These are phyloP conservation scores for Xenentodon cancila DNA, from an alignment of 2,797 vertebrate genomes.

Conservation along the genomic window DNA sequence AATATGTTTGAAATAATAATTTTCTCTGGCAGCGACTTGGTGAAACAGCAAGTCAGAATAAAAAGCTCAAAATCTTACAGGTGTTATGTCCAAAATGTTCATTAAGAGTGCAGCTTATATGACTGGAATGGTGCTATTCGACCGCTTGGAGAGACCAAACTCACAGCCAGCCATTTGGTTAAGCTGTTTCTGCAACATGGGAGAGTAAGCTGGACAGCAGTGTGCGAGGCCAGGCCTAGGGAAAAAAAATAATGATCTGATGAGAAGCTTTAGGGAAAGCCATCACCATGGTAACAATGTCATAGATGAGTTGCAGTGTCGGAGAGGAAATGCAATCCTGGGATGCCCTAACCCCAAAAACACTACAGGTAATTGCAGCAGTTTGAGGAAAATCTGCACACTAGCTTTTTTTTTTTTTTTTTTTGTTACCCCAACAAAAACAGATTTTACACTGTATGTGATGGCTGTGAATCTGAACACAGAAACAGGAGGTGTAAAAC, in stretches of 20 bases:
- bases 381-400: neutral
- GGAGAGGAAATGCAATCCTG: slow-evolving; percentile 25
- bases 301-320: slow-evolving; percentile 19
- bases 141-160: slow-evolving; percentile 29
- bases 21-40: neutral
- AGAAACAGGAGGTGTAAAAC: neutral
- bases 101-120: slow-evolving; percentile 48
- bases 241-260: slow-evolving; percentile 58
- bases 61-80: slow-evolving; percentile 24
- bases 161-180: slow-evolving; percentile 46
- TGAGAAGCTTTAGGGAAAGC: slow-evolving; percentile 33
- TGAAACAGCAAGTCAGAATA: slow-evolving; percentile 6
- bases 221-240: slow-evolving; percentile 14
- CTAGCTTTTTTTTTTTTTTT: neutral
- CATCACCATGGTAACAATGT: slow-evolving; percentile 50
- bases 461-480: slow-evolving; percentile 8
- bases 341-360: slow-evolving; percentile 32
- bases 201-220: slow-evolving; percentile 24
- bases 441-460: neutral
- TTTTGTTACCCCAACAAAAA: neutral
- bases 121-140: slow-evolving; percentile 11
- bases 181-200: slow-evolving; percentile 34
- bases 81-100: slow-evolving; percentile 36
- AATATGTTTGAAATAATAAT: neutral
- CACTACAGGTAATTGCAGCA: slow-evolving; percentile 29